phyloP scores from a whole-genome alignment of 2,113 vertebrate species.

The Fregetta grallaria region DNA sequence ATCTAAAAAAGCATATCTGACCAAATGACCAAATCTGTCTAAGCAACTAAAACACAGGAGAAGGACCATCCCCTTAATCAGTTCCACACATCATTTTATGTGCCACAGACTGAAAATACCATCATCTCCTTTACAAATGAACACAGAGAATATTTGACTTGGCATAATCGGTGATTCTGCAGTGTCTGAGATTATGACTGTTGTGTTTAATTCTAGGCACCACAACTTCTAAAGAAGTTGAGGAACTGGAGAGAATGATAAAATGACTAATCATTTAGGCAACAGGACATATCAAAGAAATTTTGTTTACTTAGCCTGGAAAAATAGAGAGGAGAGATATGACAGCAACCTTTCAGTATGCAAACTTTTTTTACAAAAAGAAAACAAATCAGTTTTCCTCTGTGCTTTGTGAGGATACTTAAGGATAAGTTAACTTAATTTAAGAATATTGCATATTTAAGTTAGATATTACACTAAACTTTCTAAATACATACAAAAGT shows the following conservation, averaged over 20 bases:
- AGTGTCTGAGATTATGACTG: background rate
- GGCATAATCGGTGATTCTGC: background rate
- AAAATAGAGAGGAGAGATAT: background rate
- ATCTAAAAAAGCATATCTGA: background rate
- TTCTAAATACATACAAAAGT: background rate
- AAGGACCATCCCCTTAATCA: background rate
- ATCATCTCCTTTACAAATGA: background rate
- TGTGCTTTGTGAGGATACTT: background rate
- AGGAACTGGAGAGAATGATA: background rate
- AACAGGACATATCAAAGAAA: background rate
- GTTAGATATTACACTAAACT: background rate
- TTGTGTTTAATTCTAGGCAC: background rate
- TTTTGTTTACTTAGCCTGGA: background rate
- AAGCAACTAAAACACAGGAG: background rate
- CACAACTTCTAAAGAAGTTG: background rate
- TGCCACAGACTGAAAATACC: background rate
- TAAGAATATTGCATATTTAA: background rate
- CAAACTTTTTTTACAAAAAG: background rate
- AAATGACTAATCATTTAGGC: background rate
- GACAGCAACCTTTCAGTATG: background rate
- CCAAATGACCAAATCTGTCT: background rate
- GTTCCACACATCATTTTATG: background rate
- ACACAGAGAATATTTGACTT: background rate
- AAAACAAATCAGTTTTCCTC: background rate
- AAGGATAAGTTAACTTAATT: background rate